Conservation (phyloP, 1,140 invertebrate species). For the Plutomurus gul region DNA sequence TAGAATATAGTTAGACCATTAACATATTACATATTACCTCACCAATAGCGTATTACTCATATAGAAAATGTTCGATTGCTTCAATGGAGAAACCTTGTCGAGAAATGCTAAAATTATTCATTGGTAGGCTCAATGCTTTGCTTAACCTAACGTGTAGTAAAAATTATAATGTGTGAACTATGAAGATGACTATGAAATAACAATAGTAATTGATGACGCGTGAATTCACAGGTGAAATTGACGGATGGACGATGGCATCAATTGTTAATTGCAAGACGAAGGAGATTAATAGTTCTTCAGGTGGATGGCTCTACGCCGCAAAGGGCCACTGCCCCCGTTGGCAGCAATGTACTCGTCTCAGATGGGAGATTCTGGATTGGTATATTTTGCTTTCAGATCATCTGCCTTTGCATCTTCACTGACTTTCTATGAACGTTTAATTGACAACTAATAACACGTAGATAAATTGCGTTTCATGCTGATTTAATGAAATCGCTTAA, state of each 20-base stretch:
- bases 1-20: no score
- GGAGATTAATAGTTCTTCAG: conserved; percentile 69
- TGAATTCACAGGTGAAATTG: conserved; percentile 62
- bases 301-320: conserved; percentile 69
- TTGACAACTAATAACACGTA: no score
- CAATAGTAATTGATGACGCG: not conserved
- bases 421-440: no score
- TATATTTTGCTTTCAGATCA: conserved; percentile 54
- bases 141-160: no score
- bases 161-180: not conserved
- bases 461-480: no score
- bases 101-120: no score
- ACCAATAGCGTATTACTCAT: no score
- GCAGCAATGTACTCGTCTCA: conserved; percentile 71
- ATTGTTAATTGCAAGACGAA: conserved; percentile 68
- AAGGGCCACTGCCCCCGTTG: conserved; percentile 66
- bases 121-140: no score
- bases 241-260: conserved; percentile 72
- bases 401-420: not conserved
- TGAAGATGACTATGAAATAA: not conserved
- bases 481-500: no score
- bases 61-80: no score
- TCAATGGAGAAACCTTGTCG: no score
- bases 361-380: conserved; percentile 78
- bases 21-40: no score